Base-by-base conservation (phyloP, 1,140 invertebrate species). In the Diorhabda carinulata region DNA sequence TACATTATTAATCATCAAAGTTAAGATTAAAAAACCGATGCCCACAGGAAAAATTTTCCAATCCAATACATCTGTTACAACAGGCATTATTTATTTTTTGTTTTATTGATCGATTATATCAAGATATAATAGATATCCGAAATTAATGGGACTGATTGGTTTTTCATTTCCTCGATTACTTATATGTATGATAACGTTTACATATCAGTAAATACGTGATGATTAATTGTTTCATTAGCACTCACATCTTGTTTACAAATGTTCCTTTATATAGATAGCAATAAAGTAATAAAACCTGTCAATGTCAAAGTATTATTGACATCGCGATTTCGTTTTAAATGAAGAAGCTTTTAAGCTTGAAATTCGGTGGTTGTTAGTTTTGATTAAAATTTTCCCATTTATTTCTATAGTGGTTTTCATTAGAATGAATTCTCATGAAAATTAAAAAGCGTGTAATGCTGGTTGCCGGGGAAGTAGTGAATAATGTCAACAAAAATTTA, bases 21-120 rank as follows among this genome's bases (percentile, higher is more conserved):
- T 57, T 57, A 40, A 58, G 57, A 6, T 8, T 47, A 73, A 57
- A 2, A 73, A 10, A 9, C 62, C 10, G 41, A 69, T 57, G 56
- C 65, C 70, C 10, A 66, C 57, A 7, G 67, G 5, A 8, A 69
- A 64, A 5, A 69, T 52, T 64, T 63, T 73, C 59, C 68, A 61
- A 43, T 65, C 61, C n/a, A 68, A 25, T 43, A 67, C 10, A 59
- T 60, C 57, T 60, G 25, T 57, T 61, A 60, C 47, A 7, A 63
- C 7, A 63, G 61, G 45, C 61, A 63, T 63, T 10, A 7, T 44
- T 60, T 52, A 6, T 52, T 52, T 52, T 52, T 6, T 52, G 6
- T 52, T 8, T 52, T 52, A 52, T 52, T 52, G 47, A 52, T 52
- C 47, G 47, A n/a, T 52, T 52, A n/a, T 8, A 52, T n/a, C n/a